These are phyloP conservation scores for Crotalus viridis DNA, from an alignment of 2,113 vertebrate species.

Conservation along the genomic window DNA sequence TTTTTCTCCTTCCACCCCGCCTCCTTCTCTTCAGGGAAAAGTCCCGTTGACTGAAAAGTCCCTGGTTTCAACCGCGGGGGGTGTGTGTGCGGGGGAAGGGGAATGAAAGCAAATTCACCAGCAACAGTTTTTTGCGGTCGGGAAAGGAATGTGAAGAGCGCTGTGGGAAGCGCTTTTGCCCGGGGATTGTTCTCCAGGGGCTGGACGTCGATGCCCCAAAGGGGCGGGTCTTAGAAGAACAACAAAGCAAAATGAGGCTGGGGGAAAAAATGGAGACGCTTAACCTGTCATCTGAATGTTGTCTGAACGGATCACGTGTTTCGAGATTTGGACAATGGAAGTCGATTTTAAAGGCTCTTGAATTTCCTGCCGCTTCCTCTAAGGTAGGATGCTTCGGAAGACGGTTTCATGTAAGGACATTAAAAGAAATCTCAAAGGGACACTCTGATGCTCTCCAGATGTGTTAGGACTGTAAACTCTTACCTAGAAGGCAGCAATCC, in stretches of 20 bases:
- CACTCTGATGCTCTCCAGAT: neutral
- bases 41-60: neutral
- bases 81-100: neutral
- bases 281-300: neutral
- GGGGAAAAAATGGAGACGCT: neutral
- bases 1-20: neutral
- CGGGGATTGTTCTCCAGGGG: neutral
- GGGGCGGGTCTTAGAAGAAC: neutral
- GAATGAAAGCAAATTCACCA: constrained; percentile 14
- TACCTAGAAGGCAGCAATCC: neutral
- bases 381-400: neutral
- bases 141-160: neutral
- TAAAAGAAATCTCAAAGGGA: neutral
- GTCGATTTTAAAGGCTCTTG: neutral
- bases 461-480: neutral
- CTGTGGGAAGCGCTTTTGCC: neutral
- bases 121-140: neutral
- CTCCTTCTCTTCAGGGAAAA: neutral
- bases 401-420: neutral
- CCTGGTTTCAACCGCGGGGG: neutral
- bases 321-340: neutral
- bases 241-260: neutral
- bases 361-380: neutral
- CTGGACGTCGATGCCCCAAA: neutral
- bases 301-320: neutral